Percentiles rank a stretch among this genome's conserved stretches.
These are phyloP conservation scores for Andrena trimmerana DNA, from an alignment of 2,888 invertebrate genomes.

Conservation along the genomic window DNA sequence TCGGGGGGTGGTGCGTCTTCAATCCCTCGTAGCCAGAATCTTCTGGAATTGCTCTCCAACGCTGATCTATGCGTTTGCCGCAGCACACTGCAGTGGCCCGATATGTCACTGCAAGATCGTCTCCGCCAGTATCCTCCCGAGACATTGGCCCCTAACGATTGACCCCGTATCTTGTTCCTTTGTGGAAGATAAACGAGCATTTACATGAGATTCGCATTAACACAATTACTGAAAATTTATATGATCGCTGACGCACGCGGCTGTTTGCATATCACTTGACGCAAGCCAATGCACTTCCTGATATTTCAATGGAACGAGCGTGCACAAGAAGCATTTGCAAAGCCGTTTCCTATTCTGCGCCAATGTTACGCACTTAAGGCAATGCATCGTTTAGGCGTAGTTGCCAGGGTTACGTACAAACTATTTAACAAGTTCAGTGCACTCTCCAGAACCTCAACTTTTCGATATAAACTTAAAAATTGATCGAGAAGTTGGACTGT, in stretches of 20 bases:
- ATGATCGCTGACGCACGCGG: neutral
- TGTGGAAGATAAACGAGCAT: slow-evolving; percentile 56
- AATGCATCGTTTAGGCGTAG: too few relatives aligned
- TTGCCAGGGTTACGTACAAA: too few relatives aligned
- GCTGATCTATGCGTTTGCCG: slow-evolving; percentile 62
- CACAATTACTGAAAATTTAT: slow-evolving; percentile 47
- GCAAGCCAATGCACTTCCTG: neutral
- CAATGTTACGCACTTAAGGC: too few relatives aligned
- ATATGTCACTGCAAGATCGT: slow-evolving; percentile 68
- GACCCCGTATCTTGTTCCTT: slow-evolving; percentile 58
- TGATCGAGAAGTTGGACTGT: too few relatives aligned
- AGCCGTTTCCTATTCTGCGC: too few relatives aligned
- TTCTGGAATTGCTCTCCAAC: slow-evolving; percentile 56
- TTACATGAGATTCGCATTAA: slow-evolving; percentile 51
- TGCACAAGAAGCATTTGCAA: too few relatives aligned
- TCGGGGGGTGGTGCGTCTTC: slow-evolving; percentile 40
- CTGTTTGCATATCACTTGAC: neutral
- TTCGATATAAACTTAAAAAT: too few relatives aligned
- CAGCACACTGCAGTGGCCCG: slow-evolving; percentile 65
- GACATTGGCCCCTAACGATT: slow-evolving; percentile 66
- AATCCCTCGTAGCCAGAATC: slow-evolving; percentile 49
- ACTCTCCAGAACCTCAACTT: too few relatives aligned
- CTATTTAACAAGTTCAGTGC: too few relatives aligned
- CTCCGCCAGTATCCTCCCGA: slow-evolving; percentile 57
- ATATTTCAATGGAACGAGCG: neutral